A percentile compares a stretch with the other conserved stretches of the same genome.
Conservation (phyloP, 2,113 vertebrate species). For the Lampris incognitus region DNA sequence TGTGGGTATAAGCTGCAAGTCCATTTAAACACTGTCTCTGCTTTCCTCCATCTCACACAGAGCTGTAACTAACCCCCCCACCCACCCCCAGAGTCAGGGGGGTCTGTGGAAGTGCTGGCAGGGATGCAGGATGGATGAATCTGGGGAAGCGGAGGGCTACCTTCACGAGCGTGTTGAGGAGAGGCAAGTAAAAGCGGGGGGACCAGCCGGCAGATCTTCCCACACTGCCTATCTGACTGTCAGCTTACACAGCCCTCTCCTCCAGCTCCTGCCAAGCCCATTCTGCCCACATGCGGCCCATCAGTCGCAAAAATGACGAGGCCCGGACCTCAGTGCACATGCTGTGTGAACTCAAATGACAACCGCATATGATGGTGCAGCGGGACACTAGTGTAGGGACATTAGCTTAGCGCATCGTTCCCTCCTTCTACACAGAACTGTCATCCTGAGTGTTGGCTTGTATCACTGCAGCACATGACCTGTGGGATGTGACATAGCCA, state of each 20-base stretch:
- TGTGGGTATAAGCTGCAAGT: slow-evolving; percentile 31
- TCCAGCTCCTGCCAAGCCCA: neutral
- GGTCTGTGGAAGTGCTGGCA: neutral
- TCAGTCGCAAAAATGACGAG: neutral
- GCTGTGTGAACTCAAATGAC: neutral
- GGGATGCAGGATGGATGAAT: neutral
- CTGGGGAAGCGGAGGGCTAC: neutral
- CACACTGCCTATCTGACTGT: slow-evolving; percentile 7
- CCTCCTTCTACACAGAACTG: too few relatives aligned
- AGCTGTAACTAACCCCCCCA: slow-evolving; percentile 29
- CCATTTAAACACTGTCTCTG: slow-evolving; percentile 37
- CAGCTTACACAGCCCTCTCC: slow-evolving; percentile 6
- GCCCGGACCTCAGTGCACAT: neutral
- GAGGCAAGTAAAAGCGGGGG: neutral
- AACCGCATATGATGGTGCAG: neutral
- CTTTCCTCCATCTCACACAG: slow-evolving; percentile 25
- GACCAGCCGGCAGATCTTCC: neutral
- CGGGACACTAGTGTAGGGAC: neutral
- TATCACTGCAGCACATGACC: neutral
- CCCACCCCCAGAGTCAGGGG: slow-evolving; percentile 6
- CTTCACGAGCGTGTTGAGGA: neutral
- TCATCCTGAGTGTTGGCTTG: too few relatives aligned
- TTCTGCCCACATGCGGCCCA: neutral
- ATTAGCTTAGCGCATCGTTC: too few relatives aligned
- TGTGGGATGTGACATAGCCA: neutral